Conservation (phyloP, 2,113 vertebrate species). For the Tachysurus fulvidraco region DNA sequence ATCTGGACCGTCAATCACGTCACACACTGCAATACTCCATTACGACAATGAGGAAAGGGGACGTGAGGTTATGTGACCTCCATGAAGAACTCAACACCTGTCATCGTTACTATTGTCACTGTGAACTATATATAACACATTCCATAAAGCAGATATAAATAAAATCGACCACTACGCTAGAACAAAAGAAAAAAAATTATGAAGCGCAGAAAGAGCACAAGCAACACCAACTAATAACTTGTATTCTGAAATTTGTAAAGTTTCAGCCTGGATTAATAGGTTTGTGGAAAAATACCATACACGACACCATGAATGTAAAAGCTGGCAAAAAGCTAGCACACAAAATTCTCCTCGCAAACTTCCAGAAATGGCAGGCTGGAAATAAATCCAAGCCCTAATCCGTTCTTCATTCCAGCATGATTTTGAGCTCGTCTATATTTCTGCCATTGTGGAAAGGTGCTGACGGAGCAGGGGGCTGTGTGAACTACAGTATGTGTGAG, state of each 20-base stretch:
- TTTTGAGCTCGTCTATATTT: background rate
- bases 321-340: background rate
- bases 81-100: conserved; percentile 66
- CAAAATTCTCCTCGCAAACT: background rate
- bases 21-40: conserved; percentile 54
- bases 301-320: background rate
- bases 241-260: no score
- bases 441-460: conserved; percentile 24
- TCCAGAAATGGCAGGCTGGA: background rate
- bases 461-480: conserved; percentile 14
- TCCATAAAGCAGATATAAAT: conserved; percentile 71
- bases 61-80: conserved; percentile 20
- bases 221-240: background rate
- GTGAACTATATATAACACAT: conserved; percentile 73
- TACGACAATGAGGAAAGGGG: background rate
- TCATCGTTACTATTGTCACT: conserved; percentile 70
- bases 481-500: conserved; percentile 24
- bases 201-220: background rate
- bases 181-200: conserved; percentile 44
- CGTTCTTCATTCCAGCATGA: conserved; percentile 15
- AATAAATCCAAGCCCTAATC: conserved; percentile 35
- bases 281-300: background rate
- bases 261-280: background rate
- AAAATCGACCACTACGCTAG: conserved; percentile 58
- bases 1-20: conserved; percentile 7